Evolutionary conservation across 2,797 vertebrate species (phyloP).

Genomic region (Peromyscus eremicus): DNA sequence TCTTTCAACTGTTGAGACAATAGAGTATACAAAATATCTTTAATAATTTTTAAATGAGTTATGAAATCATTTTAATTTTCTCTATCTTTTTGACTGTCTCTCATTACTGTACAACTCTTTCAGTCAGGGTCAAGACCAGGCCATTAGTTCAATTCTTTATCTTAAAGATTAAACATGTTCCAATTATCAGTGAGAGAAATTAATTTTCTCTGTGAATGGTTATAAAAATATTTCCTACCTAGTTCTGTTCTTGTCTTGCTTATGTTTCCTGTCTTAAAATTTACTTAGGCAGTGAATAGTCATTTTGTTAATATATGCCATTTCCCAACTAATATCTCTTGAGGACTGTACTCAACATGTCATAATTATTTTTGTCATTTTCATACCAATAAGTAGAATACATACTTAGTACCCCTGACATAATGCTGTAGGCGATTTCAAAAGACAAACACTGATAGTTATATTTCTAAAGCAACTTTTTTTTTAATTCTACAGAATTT

Average conservation of each 20-base stretch:
- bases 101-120: conserved; percentile 45
- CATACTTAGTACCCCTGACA: conserved; percentile 50
- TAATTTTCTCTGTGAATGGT: conserved; percentile 49
- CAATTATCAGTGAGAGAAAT: conserved; percentile 60
- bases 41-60: conserved; percentile 60
- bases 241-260: background rate
- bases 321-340: conserved; percentile 65
- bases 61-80: conserved; percentile 70
- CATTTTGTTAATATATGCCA: conserved; percentile 60
- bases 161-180: conserved; percentile 63
- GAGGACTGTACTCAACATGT: conserved; percentile 52
- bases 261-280: conserved; percentile 43
- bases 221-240: conserved; percentile 38
- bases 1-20: conserved; percentile 42
- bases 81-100: background rate
- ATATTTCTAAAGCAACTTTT: conserved; percentile 63
- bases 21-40: conserved; percentile 54
- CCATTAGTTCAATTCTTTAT: conserved; percentile 57
- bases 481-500: conserved; percentile 52
- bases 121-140: conserved; percentile 49
- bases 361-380: conserved; percentile 74
- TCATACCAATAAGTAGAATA: conserved; percentile 62
- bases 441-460: conserved; percentile 70
- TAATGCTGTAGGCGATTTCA: conserved; percentile 58
- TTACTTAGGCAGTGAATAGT: conserved; percentile 49